These are phyloP conservation scores for Lochmaea capreae DNA, from an alignment of 2,888 invertebrate species.

Conservation along the genomic window DNA sequence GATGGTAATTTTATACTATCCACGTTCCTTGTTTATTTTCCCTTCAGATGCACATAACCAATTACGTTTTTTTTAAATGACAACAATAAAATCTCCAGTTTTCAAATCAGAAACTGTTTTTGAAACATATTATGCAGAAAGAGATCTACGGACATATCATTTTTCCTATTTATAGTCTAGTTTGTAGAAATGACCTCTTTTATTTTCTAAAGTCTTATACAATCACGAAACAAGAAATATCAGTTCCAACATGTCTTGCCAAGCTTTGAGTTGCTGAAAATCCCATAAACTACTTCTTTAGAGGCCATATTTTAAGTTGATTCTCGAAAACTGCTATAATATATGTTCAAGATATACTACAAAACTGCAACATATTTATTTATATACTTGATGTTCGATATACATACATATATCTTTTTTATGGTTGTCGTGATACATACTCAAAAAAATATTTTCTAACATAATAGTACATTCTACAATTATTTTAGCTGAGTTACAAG, in stretches of 20 bases:
- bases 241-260: conserved; percentile 24
- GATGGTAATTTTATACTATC: too few species aligned
- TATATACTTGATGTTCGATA: neutral
- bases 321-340: conserved; percentile 26
- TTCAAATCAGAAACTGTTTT: too few species aligned
- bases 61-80: too few species aligned
- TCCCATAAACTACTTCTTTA: conserved; percentile 30
- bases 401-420: conserved; percentile 3
- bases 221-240: conserved; percentile 27
- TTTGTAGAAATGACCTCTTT: neutral
- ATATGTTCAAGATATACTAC: neutral
- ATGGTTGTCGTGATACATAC: neutral
- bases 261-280: conserved; percentile 27
- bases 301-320: conserved; percentile 28
- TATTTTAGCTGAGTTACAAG: too few species aligned
- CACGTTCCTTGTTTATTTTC: too few species aligned
- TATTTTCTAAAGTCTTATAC: conserved; percentile 11
- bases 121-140: neutral
- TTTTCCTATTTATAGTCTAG: conserved; percentile 10
- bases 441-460: neutral
- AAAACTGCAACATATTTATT: neutral
- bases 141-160: neutral
- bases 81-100: too few species aligned
- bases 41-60: too few species aligned
- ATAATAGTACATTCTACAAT: too few species aligned